These are phyloP conservation scores for Diarsia mendica DNA, from an alignment of 2,888 invertebrate genomes.

Conservation along the genomic window DNA sequence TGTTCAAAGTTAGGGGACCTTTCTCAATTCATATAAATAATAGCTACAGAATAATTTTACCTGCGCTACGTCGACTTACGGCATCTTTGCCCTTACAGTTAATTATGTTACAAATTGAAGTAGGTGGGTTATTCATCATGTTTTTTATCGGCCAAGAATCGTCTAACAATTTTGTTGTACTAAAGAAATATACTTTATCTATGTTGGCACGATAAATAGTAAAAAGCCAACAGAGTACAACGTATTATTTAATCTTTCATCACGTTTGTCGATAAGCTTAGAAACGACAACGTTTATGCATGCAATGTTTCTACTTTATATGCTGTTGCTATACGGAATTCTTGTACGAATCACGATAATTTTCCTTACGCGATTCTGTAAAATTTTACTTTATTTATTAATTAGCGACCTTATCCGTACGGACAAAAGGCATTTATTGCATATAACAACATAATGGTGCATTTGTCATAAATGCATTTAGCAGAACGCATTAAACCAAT, in stretches of 20 bases:
- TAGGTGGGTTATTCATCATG: constrained; percentile 10
- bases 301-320: constrained; percentile 31
- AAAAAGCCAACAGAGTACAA: constrained; percentile 44
- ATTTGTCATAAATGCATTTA: constrained; percentile 43
- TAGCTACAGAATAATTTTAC: constrained; percentile 26
- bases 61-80: constrained; percentile 23
- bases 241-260: constrained; percentile 51
- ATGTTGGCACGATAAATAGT: constrained; percentile 29
- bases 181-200: constrained; percentile 26
- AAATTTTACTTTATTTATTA: background rate
- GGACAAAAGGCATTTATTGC: constrained; percentile 10
- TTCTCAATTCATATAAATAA: background rate
- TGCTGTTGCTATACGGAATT: constrained; percentile 38
- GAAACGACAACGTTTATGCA: constrained; percentile 37
- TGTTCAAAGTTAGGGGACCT: constrained; percentile 18
- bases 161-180: constrained; percentile 10
- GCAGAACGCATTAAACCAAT: constrained; percentile 28
- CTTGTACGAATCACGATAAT: background rate
- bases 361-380: constrained; percentile 11
- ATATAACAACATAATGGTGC: constrained; percentile 30
- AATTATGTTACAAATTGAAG: constrained; percentile 10
- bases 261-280: constrained; percentile 49
- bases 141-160: constrained; percentile 10
- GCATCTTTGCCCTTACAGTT: constrained; percentile 21
- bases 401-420: constrained; percentile 22